phyloP scores from a whole-genome alignment of 2,888 invertebrate species.

The Synanthedon vespiformis region DNA sequence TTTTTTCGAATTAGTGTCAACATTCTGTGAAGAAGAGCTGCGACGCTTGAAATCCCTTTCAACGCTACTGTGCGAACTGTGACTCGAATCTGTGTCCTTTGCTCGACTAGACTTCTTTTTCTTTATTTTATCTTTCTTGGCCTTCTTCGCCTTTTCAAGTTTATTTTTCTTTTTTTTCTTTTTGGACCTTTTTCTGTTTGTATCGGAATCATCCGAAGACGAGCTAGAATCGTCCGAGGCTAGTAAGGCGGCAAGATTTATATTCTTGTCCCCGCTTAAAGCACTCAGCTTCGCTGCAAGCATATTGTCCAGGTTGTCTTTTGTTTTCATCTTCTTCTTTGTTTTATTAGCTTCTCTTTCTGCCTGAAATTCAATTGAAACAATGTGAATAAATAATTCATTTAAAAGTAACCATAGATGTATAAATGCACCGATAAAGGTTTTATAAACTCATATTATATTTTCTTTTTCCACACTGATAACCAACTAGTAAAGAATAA shows the following conservation, averaged over 20 bases:
- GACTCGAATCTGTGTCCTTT: not conserved
- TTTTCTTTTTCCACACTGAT: no score
- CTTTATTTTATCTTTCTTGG: constrained; percentile 37
- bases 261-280: constrained; percentile 56
- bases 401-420: no score
- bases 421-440: no score
- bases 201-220: constrained; percentile 16
- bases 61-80: not conserved
- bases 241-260: constrained; percentile 44
- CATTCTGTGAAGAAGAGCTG: not conserved
- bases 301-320: constrained; percentile 74
- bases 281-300: constrained; percentile 79
- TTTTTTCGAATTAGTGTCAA: constrained; percentile 2
- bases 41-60: no score
- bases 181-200: constrained; percentile 12
- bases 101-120: constrained; percentile 5
- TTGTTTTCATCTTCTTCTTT: constrained; percentile 56
- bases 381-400: no score
- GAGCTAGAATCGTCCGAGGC: constrained; percentile 42
- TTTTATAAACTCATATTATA: no score
- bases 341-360: constrained; percentile 56
- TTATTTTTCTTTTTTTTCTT: constrained; percentile 42
- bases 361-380: constrained; percentile 27
- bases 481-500: no score
- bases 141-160: constrained; percentile 23